Evolutionary conservation across 1,140 invertebrate genomes (phyloP), one percentile per base, ranked within the genome.

Genomic region (Drosophila azteca): DNA sequence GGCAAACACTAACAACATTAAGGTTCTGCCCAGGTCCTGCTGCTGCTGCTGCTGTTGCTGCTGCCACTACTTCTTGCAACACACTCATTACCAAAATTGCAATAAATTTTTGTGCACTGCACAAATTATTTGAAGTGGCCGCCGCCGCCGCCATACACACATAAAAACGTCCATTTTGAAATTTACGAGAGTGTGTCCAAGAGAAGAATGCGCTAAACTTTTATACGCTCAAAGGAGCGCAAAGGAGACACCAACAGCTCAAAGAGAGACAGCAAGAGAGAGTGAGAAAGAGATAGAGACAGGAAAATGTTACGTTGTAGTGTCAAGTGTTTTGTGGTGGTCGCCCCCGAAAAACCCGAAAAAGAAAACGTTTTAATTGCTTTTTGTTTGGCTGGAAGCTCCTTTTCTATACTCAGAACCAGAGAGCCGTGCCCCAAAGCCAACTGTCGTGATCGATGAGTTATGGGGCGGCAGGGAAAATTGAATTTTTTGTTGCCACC

Each of bases 21-120:
- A 79, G 64, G 43, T 61, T 55, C 74, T 69, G 46, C 49, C 74
- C 48, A 44, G 62, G 48, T 59, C 52, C 58, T 41, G 9, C 46
- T 41, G 6, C n/a, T 24, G 8, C 26, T 53, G 11, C 50, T 17
- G 11, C 51, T 62, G 15, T 29, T 62, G 57, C 59, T 69, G 75
- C 81, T 60, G 17, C 17, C 17, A 20, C 17, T 20, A 1, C 17
- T 65, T 65, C 55, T 11, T 35, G 31, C 31, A 35, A 82, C 82
- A 88, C 82, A 88, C 82, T 87, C 82, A 87, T 87, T 88, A 87
- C 83, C 78, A 79, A 88, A 87, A 87, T 87, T 88, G 82, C 82
- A 87, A 87, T 87, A 87, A 87, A 87, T 87, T 87, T 87, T 82
- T 87, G 70, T 82, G 74, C 74, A 71, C 64, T 75, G 77, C 35